A percentile compares a stretch with the other conserved stretches of the same genome.
Evolutionary conservation across 2,888 invertebrate species (phyloP).

Genomic region (Tricholauxania praeusta): DNA sequence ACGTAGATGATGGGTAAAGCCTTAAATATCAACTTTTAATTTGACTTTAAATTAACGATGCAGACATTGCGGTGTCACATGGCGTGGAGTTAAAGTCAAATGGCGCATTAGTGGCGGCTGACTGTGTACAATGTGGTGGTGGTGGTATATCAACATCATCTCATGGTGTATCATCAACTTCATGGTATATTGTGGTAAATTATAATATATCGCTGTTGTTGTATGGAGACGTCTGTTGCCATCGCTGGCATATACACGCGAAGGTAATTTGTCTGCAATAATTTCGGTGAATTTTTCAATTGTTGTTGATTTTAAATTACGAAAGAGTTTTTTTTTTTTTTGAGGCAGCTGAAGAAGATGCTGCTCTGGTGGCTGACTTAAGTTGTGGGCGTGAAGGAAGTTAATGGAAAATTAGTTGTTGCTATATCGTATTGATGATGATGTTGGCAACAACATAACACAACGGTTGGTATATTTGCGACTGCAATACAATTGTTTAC

Average conservation of each 20-base stretch:
- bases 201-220: too few relatives aligned
- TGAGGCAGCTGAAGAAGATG: background rate
- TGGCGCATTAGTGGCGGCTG: background rate
- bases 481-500: too few relatives aligned
- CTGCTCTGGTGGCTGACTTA: background rate
- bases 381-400: background rate
- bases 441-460: too few relatives aligned
- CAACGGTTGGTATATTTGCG: too few relatives aligned
- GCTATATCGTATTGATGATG: too few relatives aligned
- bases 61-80: background rate
- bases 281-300: background rate
- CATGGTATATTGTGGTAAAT: too few relatives aligned
- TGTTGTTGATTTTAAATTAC: conserved; percentile 4
- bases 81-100: background rate
- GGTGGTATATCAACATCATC: too few relatives aligned
- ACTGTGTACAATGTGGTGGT: too few relatives aligned
- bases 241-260: background rate
- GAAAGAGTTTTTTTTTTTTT: background rate
- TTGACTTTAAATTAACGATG: background rate
- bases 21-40: background rate
- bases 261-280: conserved; percentile 11
- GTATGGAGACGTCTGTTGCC: background rate
- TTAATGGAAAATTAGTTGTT: too few relatives aligned
- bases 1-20: background rate
- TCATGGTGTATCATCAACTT: too few relatives aligned